A percentile compares a stretch with the other conserved stretches of the same genome.
These are phyloP conservation scores for Andricus grossulariae DNA, from an alignment of 1,140 invertebrate genomes.

Conservation along the genomic window DNA sequence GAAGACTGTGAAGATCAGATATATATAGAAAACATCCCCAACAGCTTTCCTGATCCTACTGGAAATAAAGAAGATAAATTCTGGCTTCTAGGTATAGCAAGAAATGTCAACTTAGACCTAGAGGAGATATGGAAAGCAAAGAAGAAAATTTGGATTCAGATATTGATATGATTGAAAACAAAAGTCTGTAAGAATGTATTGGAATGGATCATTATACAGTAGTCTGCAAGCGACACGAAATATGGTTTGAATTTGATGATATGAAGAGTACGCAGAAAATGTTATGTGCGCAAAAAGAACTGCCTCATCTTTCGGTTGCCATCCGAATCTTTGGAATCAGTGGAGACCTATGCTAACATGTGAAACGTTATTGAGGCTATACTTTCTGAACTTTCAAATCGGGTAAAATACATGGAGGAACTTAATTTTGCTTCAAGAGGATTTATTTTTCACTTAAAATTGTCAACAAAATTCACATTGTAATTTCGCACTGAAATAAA, in stretches of 20 bases:
- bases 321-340: too few relatives aligned
- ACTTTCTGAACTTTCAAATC: too few relatives aligned
- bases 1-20: not conserved
- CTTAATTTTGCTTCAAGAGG: too few relatives aligned
- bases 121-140: not conserved
- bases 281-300: not conserved
- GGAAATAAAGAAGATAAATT: slow-evolving; percentile 1
- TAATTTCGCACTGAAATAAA: too few relatives aligned
- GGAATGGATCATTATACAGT: not conserved
- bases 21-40: not conserved
- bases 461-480: too few relatives aligned
- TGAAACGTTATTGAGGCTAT: too few relatives aligned
- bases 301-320: too few relatives aligned
- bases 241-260: not conserved
- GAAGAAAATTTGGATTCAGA: not conserved
- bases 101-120: not conserved
- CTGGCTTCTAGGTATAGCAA: not conserved
- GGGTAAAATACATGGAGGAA: too few relatives aligned
- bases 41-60: not conserved
- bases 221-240: not conserved
- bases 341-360: too few relatives aligned
- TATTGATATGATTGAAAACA: too few relatives aligned
- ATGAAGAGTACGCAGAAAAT: not conserved
- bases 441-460: too few relatives aligned
- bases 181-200: not conserved